Evolutionary conservation across 2,888 invertebrate species (phyloP), one percentile per base, ranked within the genome.

Genomic region (Pasiphila rectangulata): DNA sequence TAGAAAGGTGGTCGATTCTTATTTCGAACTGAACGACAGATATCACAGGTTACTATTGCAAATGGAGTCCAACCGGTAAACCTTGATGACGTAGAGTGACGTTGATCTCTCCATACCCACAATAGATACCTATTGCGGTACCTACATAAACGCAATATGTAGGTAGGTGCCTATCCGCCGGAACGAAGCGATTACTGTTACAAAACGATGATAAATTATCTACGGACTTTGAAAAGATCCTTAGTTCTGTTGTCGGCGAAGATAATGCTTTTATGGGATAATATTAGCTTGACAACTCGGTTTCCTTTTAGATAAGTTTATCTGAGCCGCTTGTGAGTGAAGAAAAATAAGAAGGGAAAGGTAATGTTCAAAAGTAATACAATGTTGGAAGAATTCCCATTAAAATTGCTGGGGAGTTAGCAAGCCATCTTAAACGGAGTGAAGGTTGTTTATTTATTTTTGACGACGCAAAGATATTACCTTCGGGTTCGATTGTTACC

Each of bases 161-260:
- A n/a, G n/a, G n/a, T n/a, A n/a, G 13, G 32, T 10, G 6, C 32
- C 17, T 30, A 30, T 30, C 17, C n/a, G 25, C 20, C 27, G 29
- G 30, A 10, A 32, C 21, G n/a, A 15, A 15, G 15, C 15, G 23
- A 41, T 39, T 27, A 21, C 21, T 9, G 24, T 21, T 25, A 27
- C 39, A 27, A 40, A n/a, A 46, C 24, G 38, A 44, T 44, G 23
- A 45, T 32, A 32, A 45, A 45, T 40, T 29, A 40, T 40, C 39
- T 17, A 5, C 32, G 27, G 32, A 32, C 35, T 21, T 35, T 35
- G 12, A 35, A 25, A 12, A 25, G 25, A 25, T 35, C 20, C 19
- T 34, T 30, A 30, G 16, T 32, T 32, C 32, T 16, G 17, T 10
- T 32, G 32, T 32, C 6, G 17, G 32, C 10, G 27, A 27, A 32